Conservation (phyloP, 2,888 invertebrate genomes). For the Euplexia lucipara region DNA sequence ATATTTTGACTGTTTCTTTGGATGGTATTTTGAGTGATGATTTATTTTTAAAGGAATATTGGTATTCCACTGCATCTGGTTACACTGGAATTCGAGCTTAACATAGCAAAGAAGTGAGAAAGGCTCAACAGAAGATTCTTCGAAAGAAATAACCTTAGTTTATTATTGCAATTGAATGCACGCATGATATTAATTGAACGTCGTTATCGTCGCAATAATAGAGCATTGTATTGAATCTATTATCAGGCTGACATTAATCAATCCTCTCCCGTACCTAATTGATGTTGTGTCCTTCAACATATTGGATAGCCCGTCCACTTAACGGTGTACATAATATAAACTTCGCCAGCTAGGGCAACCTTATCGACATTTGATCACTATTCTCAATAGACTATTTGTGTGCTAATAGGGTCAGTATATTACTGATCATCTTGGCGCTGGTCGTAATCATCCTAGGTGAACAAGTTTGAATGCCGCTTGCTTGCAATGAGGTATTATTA, state of each 20-base stretch:
- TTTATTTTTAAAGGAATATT: too few species aligned
- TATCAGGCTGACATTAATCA: constrained; percentile 46
- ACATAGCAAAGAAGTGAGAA: too few species aligned
- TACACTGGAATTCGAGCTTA: too few species aligned
- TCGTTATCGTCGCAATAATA: constrained; percentile 42
- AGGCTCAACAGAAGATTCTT: too few species aligned
- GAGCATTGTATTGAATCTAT: constrained; percentile 47
- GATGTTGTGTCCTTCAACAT: constrained; percentile 49
- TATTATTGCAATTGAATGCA: constrained; percentile 21
- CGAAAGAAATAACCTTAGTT: constrained; percentile 7
- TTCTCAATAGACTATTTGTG: constrained; percentile 22
- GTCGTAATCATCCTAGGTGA: constrained; percentile 17
- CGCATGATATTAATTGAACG: constrained; percentile 36
- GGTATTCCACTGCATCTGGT: too few species aligned
- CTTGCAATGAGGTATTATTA: constrained; percentile 23
- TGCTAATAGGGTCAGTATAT: constrained; percentile 26
- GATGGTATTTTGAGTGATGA: background rate
- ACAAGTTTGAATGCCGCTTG: constrained; percentile 18
- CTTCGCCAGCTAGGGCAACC: constrained; percentile 5
- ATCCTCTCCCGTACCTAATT: constrained; percentile 49
- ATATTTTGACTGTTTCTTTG: constrained; percentile 35
- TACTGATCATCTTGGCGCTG: constrained; percentile 19
- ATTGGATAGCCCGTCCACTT: constrained; percentile 27
- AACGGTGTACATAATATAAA: constrained; percentile 30
- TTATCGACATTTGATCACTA: constrained; percentile 31